Evolutionary conservation across 2,888 invertebrate genomes (phyloP).

Genomic region (Noctua comes): DNA sequence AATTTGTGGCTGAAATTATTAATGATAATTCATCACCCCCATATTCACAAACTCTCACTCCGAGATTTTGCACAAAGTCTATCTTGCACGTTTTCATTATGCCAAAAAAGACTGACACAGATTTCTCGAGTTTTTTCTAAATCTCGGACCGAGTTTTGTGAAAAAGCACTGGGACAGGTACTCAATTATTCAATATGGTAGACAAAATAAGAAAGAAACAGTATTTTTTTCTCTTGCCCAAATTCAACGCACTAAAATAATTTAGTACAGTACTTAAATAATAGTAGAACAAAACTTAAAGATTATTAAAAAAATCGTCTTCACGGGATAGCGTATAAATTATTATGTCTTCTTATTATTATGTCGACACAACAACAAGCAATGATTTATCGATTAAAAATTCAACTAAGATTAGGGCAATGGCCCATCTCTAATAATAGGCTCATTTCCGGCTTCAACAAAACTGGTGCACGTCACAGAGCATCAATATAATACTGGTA

Average conservation of each 20-base stretch:
- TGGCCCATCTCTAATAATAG: not conserved
- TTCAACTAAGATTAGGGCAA: not conserved
- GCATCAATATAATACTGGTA: too few species aligned
- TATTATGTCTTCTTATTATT: not conserved
- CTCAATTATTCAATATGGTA: not conserved
- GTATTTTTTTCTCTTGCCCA: not conserved
- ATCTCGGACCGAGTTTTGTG: not conserved
- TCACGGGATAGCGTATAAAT: too few species aligned
- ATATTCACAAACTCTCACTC: not conserved
- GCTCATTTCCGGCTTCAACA: constrained; percentile 44
- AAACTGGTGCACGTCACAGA: constrained; percentile 36
- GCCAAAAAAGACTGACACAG: not conserved
- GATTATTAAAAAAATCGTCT: not conserved
- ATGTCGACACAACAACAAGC: not conserved
- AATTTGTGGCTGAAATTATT: not conserved
- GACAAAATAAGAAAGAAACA: not conserved
- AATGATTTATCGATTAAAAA: constrained; percentile 18
- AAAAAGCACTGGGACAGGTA: not conserved
- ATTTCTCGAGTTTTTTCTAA: not conserved
- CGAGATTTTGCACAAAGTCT: not conserved
- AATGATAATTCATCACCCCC: not conserved
- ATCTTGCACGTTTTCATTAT: not conserved
- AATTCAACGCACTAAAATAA: not conserved
- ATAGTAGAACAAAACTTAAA: not conserved
- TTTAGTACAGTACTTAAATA: not conserved